phyloP scores from a whole-genome alignment of 2,888 invertebrate species.

The Crioceris asparagi region DNA sequence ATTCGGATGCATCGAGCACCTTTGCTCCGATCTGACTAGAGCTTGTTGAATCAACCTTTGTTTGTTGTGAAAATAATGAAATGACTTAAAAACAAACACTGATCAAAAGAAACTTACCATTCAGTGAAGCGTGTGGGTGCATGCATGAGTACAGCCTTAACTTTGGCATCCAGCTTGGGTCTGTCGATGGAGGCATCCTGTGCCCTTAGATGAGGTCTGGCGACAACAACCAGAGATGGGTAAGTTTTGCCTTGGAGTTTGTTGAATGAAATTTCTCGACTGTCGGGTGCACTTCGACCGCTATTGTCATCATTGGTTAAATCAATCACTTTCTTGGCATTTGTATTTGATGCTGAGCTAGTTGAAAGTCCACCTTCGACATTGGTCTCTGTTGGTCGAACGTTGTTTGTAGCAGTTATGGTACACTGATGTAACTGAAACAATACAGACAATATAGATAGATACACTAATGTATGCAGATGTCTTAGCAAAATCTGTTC shows the following conservation, averaged over 20 bases:
- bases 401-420: constrained; percentile 23
- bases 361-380: constrained; percentile 63
- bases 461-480: background rate
- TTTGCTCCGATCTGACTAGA: constrained; percentile 67
- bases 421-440: too few species aligned
- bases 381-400: constrained; percentile 59
- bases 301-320: constrained; percentile 53
- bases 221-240: constrained; percentile 75
- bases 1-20: constrained; percentile 57
- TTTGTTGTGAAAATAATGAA: background rate
- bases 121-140: constrained; percentile 78
- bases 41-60: constrained; percentile 67
- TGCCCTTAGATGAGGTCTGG: constrained; percentile 64
- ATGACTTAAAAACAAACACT: background rate
- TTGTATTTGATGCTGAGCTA: constrained; percentile 30
- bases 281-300: constrained; percentile 49
- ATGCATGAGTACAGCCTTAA: constrained; percentile 72
- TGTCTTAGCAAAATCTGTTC: too few species aligned
- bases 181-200: constrained; percentile 55
- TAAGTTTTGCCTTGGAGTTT: constrained; percentile 74
- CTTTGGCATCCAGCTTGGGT: constrained; percentile 60
- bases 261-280: constrained; percentile 64
- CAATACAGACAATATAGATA: too few species aligned
- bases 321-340: constrained; percentile 42
- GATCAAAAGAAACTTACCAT: constrained; percentile 43